Conservation (phyloP, 1,140 invertebrate species). For the Pollicipes pollicipes region DNA sequence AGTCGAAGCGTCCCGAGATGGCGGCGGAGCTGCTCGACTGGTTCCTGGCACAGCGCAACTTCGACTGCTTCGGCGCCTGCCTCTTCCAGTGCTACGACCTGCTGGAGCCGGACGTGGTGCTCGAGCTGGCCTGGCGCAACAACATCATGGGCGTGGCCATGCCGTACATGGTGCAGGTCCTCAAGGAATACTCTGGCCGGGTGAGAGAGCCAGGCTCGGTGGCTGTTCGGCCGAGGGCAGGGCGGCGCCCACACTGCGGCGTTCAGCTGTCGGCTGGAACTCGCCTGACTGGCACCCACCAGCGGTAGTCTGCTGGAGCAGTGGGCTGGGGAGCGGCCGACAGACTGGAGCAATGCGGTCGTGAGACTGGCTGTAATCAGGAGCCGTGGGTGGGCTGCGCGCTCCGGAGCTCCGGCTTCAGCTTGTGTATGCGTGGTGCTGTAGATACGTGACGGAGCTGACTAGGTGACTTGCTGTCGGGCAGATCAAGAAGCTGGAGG, state of each 20-base stretch:
- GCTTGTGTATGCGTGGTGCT: too few species aligned
- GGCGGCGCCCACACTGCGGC: background rate
- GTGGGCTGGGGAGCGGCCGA: background rate
- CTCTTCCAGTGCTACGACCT: slow-evolving; percentile 98
- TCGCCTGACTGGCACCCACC: slow-evolving; percentile 5
- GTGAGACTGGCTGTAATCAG: too few species aligned
- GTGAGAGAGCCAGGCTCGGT: background rate
- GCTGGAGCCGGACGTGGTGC: slow-evolving; percentile 90
- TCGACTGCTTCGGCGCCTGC: slow-evolving; percentile 95
- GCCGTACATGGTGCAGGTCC: slow-evolving; percentile 89
- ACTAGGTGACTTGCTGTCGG: slow-evolving; percentile 20
- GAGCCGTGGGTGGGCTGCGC: too few species aligned
- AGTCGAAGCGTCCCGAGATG: slow-evolving; percentile 87
- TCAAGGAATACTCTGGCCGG: background rate
- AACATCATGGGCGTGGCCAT: slow-evolving; percentile 99
- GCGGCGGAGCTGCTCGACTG: slow-evolving; percentile 92
- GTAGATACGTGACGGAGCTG: too few species aligned
- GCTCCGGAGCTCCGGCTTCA: too few species aligned
- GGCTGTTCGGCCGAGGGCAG: background rate
- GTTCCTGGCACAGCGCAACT: slow-evolving; percentile 90
- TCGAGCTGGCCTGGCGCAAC: slow-evolving; percentile 96
- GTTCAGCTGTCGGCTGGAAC: background rate
- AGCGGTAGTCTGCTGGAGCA: slow-evolving; percentile 7
- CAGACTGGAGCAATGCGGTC: too few species aligned
- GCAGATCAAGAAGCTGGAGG: slow-evolving; percentile 76